Evolutionary conservation across 2,888 invertebrate species (phyloP).

Genomic region (Acrobasis consociella): DNA sequence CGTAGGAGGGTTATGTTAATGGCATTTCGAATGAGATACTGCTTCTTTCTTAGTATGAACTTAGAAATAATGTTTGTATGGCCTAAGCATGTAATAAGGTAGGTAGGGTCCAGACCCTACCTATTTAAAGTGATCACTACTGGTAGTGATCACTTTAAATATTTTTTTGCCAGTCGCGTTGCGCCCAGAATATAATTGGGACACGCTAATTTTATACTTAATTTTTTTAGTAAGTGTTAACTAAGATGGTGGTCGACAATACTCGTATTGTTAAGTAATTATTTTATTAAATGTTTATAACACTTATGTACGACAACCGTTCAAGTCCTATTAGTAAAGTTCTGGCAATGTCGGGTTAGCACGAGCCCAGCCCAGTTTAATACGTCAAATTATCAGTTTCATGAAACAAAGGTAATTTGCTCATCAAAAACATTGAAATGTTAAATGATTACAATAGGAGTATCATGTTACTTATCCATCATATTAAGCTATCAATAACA

Average conservation of each 20-base stretch:
- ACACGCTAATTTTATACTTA: neutral
- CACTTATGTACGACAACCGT: slow-evolving; percentile 38
- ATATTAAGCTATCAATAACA: too few species aligned
- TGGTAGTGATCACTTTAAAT: too few species aligned
- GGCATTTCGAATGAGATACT: neutral
- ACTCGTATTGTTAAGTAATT: neutral
- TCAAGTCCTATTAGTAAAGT: slow-evolving; percentile 51
- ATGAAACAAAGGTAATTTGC: neutral
- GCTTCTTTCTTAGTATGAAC: too few species aligned
- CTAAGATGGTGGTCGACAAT: neutral
- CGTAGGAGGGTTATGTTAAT: neutral
- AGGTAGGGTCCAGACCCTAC: too few species aligned
- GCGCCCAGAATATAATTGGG: too few species aligned
- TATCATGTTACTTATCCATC: too few species aligned
- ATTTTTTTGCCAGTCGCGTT: too few species aligned
- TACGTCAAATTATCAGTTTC: neutral
- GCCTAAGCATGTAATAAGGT: too few species aligned
- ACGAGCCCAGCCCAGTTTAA: neutral
- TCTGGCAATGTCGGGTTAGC: too few species aligned
- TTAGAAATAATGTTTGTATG: too few species aligned
- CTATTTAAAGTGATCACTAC: too few species aligned
- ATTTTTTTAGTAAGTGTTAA: neutral
- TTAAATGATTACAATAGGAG: neutral
- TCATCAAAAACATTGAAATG: neutral
- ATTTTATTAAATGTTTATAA: neutral